phyloP scores from a whole-genome alignment of 2,888 invertebrate species.

The Camptogramma bilineatum region DNA sequence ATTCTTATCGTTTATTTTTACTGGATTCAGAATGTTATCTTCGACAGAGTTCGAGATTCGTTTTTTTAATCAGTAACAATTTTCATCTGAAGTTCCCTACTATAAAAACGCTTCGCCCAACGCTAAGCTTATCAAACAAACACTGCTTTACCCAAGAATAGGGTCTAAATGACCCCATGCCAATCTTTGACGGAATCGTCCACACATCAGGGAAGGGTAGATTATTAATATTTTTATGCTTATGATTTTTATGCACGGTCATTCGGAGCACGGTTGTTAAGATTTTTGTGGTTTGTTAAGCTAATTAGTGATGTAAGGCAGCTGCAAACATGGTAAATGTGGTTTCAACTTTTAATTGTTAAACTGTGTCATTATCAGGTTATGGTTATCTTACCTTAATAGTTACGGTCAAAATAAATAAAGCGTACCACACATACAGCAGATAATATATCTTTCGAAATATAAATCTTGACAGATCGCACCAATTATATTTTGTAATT shows the following conservation, averaged over 20 bases:
- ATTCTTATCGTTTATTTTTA: too few species aligned
- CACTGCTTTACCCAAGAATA: background rate
- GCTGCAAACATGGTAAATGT: slow-evolving; percentile 32
- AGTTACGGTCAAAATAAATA: background rate
- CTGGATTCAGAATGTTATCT: too few species aligned
- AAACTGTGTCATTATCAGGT: slow-evolving; percentile 2
- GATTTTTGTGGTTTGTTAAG: slow-evolving; percentile 53
- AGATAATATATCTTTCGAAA: too few species aligned
- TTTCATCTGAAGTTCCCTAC: too few species aligned
- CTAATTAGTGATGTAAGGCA: slow-evolving; percentile 51
- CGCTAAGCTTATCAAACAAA: slow-evolving; percentile 22
- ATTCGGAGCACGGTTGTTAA: slow-evolving; percentile 47
- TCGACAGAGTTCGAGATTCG: too few species aligned
- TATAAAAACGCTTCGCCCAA: background rate
- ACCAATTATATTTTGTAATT: too few species aligned
- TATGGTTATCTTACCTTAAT: background rate
- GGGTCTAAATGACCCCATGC: slow-evolving; percentile 32
- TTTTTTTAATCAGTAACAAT: too few species aligned
- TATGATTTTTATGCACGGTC: slow-evolving; percentile 46
- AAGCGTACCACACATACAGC: too few species aligned
- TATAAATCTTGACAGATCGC: too few species aligned
- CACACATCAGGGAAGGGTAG: slow-evolving; percentile 30
- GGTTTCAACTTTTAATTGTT: slow-evolving; percentile 11
- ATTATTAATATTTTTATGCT: slow-evolving; percentile 47
- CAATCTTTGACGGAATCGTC: slow-evolving; percentile 39